phyloP scores from a whole-genome alignment of 1,140 invertebrate genomes.

The Propsilocerus akamusi region DNA sequence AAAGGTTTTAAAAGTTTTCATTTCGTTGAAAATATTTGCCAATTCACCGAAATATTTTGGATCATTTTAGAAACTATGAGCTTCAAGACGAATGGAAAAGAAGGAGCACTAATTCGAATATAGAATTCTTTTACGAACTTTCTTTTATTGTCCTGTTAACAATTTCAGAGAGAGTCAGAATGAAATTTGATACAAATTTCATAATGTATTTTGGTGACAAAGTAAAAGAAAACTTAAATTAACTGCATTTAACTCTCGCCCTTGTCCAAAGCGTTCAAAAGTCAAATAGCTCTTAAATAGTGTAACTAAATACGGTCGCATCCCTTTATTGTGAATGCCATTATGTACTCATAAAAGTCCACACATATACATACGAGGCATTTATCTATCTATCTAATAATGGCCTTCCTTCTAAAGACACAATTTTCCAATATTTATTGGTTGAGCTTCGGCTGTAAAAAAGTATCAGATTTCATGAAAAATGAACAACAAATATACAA shows the following conservation, averaged over 20 bases:
- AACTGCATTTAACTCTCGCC: too few species aligned
- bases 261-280: not conserved
- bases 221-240: too few species aligned
- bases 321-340: too few species aligned
- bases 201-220: not conserved
- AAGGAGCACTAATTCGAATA: not conserved
- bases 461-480: not conserved
- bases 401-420: not conserved
- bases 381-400: not conserved
- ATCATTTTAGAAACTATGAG: not conserved
- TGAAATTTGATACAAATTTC: not conserved
- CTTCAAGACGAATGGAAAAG: not conserved
- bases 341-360: too few species aligned
- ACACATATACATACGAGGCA: too few species aligned
- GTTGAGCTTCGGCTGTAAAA: not conserved
- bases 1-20: not conserved
- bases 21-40: not conserved
- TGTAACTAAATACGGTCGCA: too few species aligned
- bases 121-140: not conserved
- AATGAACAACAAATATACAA: constrained; percentile 1
- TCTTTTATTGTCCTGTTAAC: not conserved
- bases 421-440: not conserved
- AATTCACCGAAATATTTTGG: not conserved
- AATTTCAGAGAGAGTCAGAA: not conserved
- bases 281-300: not conserved